Conservation (phyloP, 1,140 invertebrate genomes). For the Drosophila nigromelanica region DNA sequence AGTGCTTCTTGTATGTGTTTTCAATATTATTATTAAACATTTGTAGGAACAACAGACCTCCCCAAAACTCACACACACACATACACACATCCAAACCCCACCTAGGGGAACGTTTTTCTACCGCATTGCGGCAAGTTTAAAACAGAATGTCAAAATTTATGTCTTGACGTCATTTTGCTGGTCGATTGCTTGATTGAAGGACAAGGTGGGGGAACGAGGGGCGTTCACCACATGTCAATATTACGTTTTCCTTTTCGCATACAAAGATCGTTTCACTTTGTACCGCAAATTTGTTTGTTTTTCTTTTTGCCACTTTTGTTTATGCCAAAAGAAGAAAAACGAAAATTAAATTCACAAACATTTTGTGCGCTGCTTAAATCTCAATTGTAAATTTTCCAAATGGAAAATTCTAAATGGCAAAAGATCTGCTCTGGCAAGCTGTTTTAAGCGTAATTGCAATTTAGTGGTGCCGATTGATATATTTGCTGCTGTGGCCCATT, state of each 20-base stretch:
- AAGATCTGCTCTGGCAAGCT: conserved; percentile 12
- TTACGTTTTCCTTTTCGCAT: conserved; percentile 64
- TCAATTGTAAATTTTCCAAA: conserved; percentile 48
- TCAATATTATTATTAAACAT: conserved; percentile 51
- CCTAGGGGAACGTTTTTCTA: conserved; percentile 15
- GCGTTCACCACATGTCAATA: conserved; percentile 70
- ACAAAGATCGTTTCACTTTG: conserved; percentile 37
- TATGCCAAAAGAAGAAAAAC: conserved; percentile 55
- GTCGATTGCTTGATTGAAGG: conserved; percentile 18
- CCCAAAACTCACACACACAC: conserved; percentile 1
- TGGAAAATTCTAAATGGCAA: conserved; percentile 19
- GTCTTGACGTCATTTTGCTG: conserved; percentile 70
- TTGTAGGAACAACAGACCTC: conserved; percentile 30
- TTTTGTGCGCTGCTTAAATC: conserved; percentile 49
- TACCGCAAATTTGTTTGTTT: conserved; percentile 58
- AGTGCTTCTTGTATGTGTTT: conserved; percentile 59
- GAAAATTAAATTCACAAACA: conserved; percentile 50
- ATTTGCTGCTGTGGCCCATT: conserved; percentile 22
- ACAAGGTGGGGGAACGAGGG: neutral
- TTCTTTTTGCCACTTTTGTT: conserved; percentile 61
- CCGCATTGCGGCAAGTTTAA: conserved; percentile 54
- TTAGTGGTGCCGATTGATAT: conserved; percentile 52
- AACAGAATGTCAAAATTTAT: conserved; percentile 75
- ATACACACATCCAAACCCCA: neutral
- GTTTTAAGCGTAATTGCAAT: conserved; percentile 59